A percentile compares a stretch with the other conserved stretches of the same genome.
Conservation (phyloP, 2,797 vertebrate species). For the Clarias pachynema region DNA sequence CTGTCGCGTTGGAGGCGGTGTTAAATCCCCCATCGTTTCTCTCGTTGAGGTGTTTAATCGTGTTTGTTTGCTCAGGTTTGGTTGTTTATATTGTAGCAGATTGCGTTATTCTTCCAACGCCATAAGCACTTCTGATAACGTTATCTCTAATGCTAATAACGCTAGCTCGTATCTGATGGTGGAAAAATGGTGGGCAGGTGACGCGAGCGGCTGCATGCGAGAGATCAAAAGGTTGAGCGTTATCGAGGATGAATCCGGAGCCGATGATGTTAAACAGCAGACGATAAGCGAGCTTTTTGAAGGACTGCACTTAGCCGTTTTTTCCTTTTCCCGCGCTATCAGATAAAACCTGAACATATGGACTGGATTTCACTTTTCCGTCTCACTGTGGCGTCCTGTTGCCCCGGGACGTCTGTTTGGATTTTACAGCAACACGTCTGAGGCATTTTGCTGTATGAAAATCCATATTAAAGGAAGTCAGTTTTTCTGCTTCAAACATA, state of each 20-base stretch:
- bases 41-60: neutral
- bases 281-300: constrained; percentile 10
- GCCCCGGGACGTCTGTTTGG: neutral
- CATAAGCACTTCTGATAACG: constrained; percentile 20
- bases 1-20: neutral
- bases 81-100: neutral
- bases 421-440: neutral
- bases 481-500: neutral
- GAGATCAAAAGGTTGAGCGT: constrained; percentile 1
- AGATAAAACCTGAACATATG: constrained; percentile 31
- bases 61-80: neutral
- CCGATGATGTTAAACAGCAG: neutral
- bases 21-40: neutral
- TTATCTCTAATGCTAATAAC: constrained; percentile 20
- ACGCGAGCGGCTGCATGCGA: neutral
- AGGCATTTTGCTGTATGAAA: neutral
- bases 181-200: constrained; percentile 37
- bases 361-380: neutral
- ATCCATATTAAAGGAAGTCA: neutral
- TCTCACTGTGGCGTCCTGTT: neutral
- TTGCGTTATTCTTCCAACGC: neutral
- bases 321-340: neutral
- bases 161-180: constrained; percentile 1
- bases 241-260: neutral
- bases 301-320: constrained; percentile 16